A percentile compares a stretch with the other conserved stretches of the same genome.
These are phyloP conservation scores for Brachionus calyciflorus DNA, from an alignment of 1,140 invertebrate genomes.

Conservation along the genomic window DNA sequence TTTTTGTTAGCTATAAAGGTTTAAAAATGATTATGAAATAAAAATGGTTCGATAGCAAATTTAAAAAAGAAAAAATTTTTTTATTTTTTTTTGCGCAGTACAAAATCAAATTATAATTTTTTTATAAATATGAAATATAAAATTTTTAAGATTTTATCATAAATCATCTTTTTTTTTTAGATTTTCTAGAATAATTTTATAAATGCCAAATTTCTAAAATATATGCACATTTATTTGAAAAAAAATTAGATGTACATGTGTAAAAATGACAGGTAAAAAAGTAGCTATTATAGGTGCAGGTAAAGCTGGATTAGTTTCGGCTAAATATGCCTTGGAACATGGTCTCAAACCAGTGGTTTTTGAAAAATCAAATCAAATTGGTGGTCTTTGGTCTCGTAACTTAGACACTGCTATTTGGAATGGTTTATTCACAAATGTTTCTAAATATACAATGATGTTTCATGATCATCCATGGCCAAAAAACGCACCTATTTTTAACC, in stretches of 20 bases:
- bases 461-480: slow-evolving; percentile 73
- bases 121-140: too few relatives aligned
- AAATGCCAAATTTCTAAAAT: neutral
- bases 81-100: too few relatives aligned
- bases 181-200: neutral
- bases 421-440: slow-evolving; percentile 71
- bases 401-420: slow-evolving; percentile 11
- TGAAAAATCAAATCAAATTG: slow-evolving; percentile 2
- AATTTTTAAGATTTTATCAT: too few relatives aligned
- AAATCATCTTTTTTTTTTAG: too few relatives aligned
- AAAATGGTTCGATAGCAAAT: too few relatives aligned
- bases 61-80: too few relatives aligned
- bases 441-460: slow-evolving; percentile 84
- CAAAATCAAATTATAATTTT: too few relatives aligned
- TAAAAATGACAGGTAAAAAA: neutral
- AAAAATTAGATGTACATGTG: neutral
- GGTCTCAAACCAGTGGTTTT: slow-evolving; percentile 30
- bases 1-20: too few relatives aligned
- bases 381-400: slow-evolving; percentile 29
- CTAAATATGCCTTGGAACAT: slow-evolving; percentile 1
- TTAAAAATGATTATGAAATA: too few relatives aligned
- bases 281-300: slow-evolving; percentile 41
- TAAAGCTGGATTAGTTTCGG: slow-evolving; percentile 26
- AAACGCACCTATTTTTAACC: slow-evolving; percentile 70
- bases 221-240: neutral